Evolutionary conservation across 2,797 vertebrate species (phyloP), one percentile per base, ranked within the genome.

Genomic region (Melanotaenia trifasciata): DNA sequence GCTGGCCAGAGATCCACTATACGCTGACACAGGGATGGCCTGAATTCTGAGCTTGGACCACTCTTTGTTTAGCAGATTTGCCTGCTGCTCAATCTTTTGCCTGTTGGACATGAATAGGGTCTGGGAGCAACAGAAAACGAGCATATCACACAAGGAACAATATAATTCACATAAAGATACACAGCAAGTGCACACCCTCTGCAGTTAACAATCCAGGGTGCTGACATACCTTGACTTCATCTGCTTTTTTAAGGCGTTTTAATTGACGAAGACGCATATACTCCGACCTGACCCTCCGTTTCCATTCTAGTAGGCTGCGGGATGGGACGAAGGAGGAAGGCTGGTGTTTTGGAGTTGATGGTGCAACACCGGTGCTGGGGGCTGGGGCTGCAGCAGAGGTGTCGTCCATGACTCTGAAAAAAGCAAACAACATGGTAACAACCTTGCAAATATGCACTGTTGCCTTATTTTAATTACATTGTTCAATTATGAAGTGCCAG

Each of bases 261-360:
- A 97, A 93, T 72, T 99, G 98, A 75, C 96, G 95, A 18, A 99
- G 96, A 7, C 97, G 94, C 97, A 99, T 99, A 9, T 99, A 99
- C 83, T 99, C 97, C 0, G 97, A 97, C 84, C 97, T 98, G 78
- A 99, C 97, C 89, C 98, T 96, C 78, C 96, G 96, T 76, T 96
- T 98, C 98, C 97, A 99, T 76, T 98, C 97, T 33, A 96, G 93
- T 72, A 95, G 84, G 83, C 91, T 92, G 63, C 94, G 95, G 8
- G 96, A 90, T 30, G 81, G 94, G 64, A 93, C 91, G 0, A 93
- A 94, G 45, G 84, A 63, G 59, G 79, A 47, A 16, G 76, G 67
- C 54, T 62, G 84, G 58, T 85, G 84, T 74, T 74, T 88, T 0
- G 85, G 89, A 72, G 81, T 71, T 65, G 80, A 76, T 35, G 80